A percentile compares a stretch with the other conserved stretches of the same genome.
Conservation (phyloP, 1,140 invertebrate species). For the Drosophila melanogaster region Release_6_plus_ISO1_MT NT_033777.3:25924001-25924500, state of each 20-base stretch:
- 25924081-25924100: slow-evolving; percentile 16
- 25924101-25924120: slow-evolving; percentile 42
- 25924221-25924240: slow-evolving; percentile 74
- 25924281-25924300: slow-evolving; percentile 70
- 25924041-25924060: not conserved
- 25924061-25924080: not conserved
- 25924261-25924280: slow-evolving; percentile 25
- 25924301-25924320: slow-evolving; percentile 66
- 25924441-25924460: slow-evolving; percentile 77
- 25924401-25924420: slow-evolving; percentile 78
- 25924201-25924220: slow-evolving; percentile 43
- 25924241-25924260: slow-evolving; percentile 51
- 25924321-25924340: slow-evolving; percentile 64
- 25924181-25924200: slow-evolving; percentile 31
- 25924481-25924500: slow-evolving; percentile 83
- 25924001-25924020: not conserved
- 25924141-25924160: slow-evolving; percentile 64
- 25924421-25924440: slow-evolving; percentile 73
- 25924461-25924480: slow-evolving; percentile 82
- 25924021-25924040: not conserved
- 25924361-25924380: slow-evolving; percentile 83
- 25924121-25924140: slow-evolving; percentile 33
- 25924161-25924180: slow-evolving; percentile 36
- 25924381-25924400: slow-evolving; percentile 69
- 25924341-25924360: slow-evolving; percentile 74